These are phyloP conservation scores for Tragelaphus scriptus DNA, from an alignment of 2,113 vertebrate genomes.

Conservation along the genomic window DNA sequence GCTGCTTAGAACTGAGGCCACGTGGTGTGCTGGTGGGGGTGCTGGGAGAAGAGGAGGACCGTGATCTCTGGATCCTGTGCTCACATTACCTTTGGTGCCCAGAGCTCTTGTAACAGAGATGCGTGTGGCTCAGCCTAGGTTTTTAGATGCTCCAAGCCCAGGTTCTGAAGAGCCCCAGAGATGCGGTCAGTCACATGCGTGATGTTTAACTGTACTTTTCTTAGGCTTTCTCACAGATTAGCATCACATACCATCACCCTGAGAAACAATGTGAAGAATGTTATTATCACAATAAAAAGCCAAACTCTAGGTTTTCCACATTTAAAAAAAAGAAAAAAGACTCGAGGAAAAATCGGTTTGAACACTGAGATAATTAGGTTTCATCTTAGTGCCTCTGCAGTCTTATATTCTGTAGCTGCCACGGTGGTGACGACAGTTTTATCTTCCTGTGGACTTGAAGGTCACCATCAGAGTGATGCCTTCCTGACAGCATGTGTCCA, in stretches of 20 bases:
- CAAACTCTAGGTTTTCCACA: slow-evolving; percentile 57
- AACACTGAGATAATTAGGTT: slow-evolving; percentile 68
- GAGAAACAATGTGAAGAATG: slow-evolving; percentile 64
- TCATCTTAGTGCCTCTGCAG: slow-evolving; percentile 58
- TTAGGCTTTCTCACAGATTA: slow-evolving; percentile 56
- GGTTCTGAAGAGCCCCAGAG: slow-evolving; percentile 67
- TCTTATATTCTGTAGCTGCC: slow-evolving; percentile 38
- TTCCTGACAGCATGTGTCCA: slow-evolving; percentile 27
- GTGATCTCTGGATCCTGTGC: neutral
- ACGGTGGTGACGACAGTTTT: slow-evolving; percentile 14
- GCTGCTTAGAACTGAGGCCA: neutral
- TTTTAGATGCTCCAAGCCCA: slow-evolving; percentile 57
- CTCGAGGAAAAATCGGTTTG: slow-evolving; percentile 60
- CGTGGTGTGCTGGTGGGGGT: neutral
- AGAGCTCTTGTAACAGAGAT: slow-evolving; percentile 46
- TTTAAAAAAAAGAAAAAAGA: slow-evolving; percentile 47
- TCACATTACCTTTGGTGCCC: slow-evolving; percentile 48
- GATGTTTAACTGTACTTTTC: slow-evolving; percentile 74
- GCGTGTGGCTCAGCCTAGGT: neutral
- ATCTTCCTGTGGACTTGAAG: slow-evolving; percentile 51
- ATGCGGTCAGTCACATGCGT: slow-evolving; percentile 52
- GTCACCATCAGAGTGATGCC: neutral
- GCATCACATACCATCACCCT: slow-evolving; percentile 59
- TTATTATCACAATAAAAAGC: slow-evolving; percentile 68
- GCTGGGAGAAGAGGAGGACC: neutral